A percentile compares a stretch with the other conserved stretches of the same genome.
These are phyloP conservation scores for Aphrophora alni DNA, from an alignment of 2,888 invertebrate species.

Conservation along the genomic window DNA sequence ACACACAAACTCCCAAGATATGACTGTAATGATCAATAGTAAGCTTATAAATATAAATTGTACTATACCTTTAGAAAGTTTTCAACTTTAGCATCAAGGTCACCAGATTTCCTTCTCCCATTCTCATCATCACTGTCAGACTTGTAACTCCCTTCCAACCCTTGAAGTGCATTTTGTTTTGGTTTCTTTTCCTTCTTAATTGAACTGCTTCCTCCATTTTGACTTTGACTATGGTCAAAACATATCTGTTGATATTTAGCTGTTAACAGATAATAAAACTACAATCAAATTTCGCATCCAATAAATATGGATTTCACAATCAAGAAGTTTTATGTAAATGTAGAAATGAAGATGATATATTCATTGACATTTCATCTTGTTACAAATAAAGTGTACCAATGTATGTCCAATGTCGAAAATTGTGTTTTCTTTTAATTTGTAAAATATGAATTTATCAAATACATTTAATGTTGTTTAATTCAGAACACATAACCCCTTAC, in stretches of 20 bases:
- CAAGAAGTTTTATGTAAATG: too few species aligned
- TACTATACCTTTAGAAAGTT: constrained; percentile 49
- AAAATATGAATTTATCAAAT: too few species aligned
- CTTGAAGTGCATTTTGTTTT: neutral
- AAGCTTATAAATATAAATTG: neutral
- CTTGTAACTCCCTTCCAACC: constrained; percentile 41
- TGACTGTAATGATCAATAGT: neutral
- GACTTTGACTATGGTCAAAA: constrained; percentile 43
- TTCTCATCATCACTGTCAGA: constrained; percentile 47
- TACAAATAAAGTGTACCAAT: neutral
- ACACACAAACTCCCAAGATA: too few species aligned
- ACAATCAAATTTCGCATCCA: too few species aligned
- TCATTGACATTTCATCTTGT: too few species aligned
- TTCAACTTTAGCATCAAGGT: constrained; percentile 48
- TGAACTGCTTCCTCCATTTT: constrained; percentile 25
- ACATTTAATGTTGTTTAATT: too few species aligned
- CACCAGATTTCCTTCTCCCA: constrained; percentile 12
- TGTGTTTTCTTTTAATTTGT: too few species aligned
- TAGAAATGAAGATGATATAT: too few species aligned
- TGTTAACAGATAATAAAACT: constrained; percentile 42
- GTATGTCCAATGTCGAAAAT: too few species aligned
- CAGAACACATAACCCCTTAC: too few species aligned
- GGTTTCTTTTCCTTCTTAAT: constrained; percentile 33
- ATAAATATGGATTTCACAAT: too few species aligned
- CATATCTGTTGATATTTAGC: constrained; percentile 53